These are phyloP conservation scores for Chrysolina haemoptera DNA, from an alignment of 2,888 invertebrate genomes.

Conservation along the genomic window DNA sequence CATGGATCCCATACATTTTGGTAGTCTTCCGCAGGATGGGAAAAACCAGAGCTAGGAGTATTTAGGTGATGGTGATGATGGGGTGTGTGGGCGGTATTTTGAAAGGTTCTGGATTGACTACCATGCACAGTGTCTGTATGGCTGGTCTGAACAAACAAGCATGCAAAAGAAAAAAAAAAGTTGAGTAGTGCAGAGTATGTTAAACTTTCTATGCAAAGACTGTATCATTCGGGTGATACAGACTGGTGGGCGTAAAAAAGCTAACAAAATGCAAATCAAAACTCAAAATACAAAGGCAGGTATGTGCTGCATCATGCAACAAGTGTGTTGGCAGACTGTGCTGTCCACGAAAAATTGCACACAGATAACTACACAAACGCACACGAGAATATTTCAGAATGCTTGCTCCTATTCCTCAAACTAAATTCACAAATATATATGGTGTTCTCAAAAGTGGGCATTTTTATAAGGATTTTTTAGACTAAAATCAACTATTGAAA, in stretches of 20 bases:
- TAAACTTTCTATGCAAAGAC: slow-evolving; percentile 49
- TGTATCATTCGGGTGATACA: slow-evolving; percentile 53
- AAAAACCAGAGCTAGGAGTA: slow-evolving; percentile 40
- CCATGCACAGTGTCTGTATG: slow-evolving; percentile 51
- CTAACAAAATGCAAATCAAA: slow-evolving; percentile 60
- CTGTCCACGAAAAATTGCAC: slow-evolving; percentile 8
- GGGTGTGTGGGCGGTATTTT: slow-evolving; percentile 34
- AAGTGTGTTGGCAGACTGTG: slow-evolving; percentile 25
- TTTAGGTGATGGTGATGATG: slow-evolving; percentile 32
- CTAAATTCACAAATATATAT: too few relatives aligned
- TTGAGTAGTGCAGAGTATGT: slow-evolving; percentile 57
- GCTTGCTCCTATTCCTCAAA: not conserved
- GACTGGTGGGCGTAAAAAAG: slow-evolving; percentile 48
- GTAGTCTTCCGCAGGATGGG: slow-evolving; percentile 57
- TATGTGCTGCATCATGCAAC: slow-evolving; percentile 55
- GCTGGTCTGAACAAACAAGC: slow-evolving; percentile 61
- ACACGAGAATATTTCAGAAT: not conserved
- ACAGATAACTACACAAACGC: not conserved
- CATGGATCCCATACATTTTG: slow-evolving; percentile 79
- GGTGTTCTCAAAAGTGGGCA: too few relatives aligned
- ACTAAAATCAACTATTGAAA: too few relatives aligned
- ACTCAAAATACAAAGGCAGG: slow-evolving; percentile 65
- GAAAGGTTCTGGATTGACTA: slow-evolving; percentile 48
- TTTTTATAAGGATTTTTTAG: too few relatives aligned
- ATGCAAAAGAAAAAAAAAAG: slow-evolving; percentile 68